Evolutionary conservation across 2,113 vertebrate genomes (phyloP).

Genomic region (Ancistrus triradiatus): DNA sequence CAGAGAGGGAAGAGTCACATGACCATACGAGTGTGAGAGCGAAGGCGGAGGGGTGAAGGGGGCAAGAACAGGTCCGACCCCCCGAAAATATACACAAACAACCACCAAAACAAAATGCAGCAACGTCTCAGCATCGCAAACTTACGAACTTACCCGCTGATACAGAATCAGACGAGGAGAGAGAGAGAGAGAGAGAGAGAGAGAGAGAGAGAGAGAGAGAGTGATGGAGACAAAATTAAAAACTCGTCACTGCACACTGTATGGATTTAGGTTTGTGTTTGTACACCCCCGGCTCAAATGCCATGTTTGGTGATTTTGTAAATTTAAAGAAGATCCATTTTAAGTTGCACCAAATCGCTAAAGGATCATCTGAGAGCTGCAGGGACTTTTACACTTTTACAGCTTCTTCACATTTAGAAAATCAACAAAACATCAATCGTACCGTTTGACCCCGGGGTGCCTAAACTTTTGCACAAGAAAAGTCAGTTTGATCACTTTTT

Average conservation of each 20-base stretch:
- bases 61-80: conserved; percentile 30
- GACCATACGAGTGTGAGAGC: conserved; percentile 31
- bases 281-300: too few relatives aligned
- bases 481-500: neutral
- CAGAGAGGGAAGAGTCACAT: conserved; percentile 52
- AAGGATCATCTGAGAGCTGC: too few relatives aligned
- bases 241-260: conserved; percentile 73
- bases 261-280: too few relatives aligned
- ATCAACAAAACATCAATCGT: too few relatives aligned
- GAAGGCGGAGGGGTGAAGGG: conserved; percentile 28
- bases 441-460: neutral
- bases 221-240: conserved; percentile 92
- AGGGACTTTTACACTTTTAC: too few relatives aligned
- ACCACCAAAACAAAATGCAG: conserved; percentile 64
- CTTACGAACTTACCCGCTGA: conserved; percentile 78
- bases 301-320: too few relatives aligned
- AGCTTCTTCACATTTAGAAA: too few relatives aligned
- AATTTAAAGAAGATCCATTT: too few relatives aligned
- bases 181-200: conserved; percentile 65
- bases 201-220: conserved; percentile 67
- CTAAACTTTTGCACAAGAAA: neutral
- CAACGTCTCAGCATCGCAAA: conserved; percentile 67
- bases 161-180: conserved; percentile 70
- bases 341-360: too few relatives aligned
- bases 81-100: conserved; percentile 30